Evolutionary conservation across 2,888 invertebrate species (phyloP), one percentile per base, ranked within the genome.

Genomic region (Anorthoa munda): DNA sequence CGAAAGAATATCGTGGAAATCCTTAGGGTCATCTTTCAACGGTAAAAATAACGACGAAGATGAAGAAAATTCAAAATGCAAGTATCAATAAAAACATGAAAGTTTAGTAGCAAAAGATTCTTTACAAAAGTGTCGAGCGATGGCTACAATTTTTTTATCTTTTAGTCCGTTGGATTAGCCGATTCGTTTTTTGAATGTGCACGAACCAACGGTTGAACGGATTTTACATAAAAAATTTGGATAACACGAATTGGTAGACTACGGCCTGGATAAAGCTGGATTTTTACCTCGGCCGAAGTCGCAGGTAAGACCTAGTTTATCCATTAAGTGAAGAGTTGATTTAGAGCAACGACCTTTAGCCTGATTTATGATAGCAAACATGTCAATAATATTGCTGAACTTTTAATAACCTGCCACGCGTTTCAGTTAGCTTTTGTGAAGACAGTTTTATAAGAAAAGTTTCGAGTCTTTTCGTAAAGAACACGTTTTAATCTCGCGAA

Each of bases 341-440:
- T 71, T 23, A 48, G 39, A 7, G 1, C 39, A 9, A 39, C 39
- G 39, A 39, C 39, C 39, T 39, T 39, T 39, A 39, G 4, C n/a
- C 15, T 67, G 66, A 79, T 50, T 73, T 78, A 79, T 67, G 64
- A 60, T 17, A 66, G 26, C 18, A 48, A 59, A 23, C n/a, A 66
- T 48, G 61, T 55, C 50, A 58, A 60, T 67, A 39, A 58, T 46
- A 53, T 31, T 51, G 13, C 45, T n/a, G 9, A 65, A 79, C 55
- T 78, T 78, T 68, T 72, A 79, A 60, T 67, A 79, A 73, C 26
- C 74, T 79, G 60, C 53, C 67, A 61, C 39, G 2, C 60, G n/a
- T 72, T 66, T 79, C 18, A 68, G 64, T 67, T 64, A 53, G 18
- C 15, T 56, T 64, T 72, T 26, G n/a, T 23, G 55, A n/a, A 26